Evolutionary conservation across 2,888 invertebrate species (phyloP), one percentile per base, ranked within the genome.

Genomic region (Frankliniella fusca): DNA sequence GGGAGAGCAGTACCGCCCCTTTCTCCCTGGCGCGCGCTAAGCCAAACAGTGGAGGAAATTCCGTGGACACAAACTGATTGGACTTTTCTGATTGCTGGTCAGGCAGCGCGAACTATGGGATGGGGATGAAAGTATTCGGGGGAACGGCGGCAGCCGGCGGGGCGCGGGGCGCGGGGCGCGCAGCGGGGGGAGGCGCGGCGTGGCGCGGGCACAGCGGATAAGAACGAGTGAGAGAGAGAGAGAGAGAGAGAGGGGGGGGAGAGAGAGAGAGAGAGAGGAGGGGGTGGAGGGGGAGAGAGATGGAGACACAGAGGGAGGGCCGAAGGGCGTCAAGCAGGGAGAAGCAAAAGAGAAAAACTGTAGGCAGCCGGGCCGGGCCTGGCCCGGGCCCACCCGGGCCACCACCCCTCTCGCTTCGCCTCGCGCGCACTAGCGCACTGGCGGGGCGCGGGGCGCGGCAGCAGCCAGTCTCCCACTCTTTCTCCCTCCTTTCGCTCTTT

Each of bases 1-100:
- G n/a, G n/a, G n/a, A 11, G 7, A 50, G 50, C 9, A 50, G 54
- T 54, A 18, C 54, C 15, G 54, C 54, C 54, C 11, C 54, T 5
- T 11, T 8, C 11, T 8, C 15, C 54, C 3, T 50, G 50, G 9
- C 50, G 15, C 18, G 54, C 18, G 54, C 70, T 76, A 27, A 27
- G 70, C 70, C 70, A 76, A 38, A 76, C 70, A 76, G 70, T 76
- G 27, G 27, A 76, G 27, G 70, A 27, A 76, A 76, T 76, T 76
- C 27, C 27, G 70, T 76, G 70, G 70, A 76, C 70, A 76, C 70
- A 76, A 76, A 23, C 70, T 76, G 70, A 76, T 76, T 76, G 70
- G 70, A 76, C 11, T 76, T 76, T 76, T 76, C 27, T 76, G 70
- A 76, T 76, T 76, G 70, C 70, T 76, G 70, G 70, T 76, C 70